A percentile compares a stretch with the other conserved stretches of the same genome.
phyloP scores from a whole-genome alignment of 1,140 invertebrate genomes.

The Penaeus chinensis region DNA sequence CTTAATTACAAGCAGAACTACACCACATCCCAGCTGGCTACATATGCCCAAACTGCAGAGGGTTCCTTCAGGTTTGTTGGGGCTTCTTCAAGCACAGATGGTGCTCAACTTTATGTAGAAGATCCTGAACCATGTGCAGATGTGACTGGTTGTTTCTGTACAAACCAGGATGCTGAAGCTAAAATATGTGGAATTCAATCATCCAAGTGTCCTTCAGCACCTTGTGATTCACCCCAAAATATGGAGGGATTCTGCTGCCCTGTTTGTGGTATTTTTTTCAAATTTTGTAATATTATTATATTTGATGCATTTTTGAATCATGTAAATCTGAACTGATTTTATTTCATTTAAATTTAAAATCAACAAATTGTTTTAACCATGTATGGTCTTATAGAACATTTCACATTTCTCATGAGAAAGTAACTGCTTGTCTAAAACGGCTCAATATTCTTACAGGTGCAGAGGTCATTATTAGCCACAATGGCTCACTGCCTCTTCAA shows the following conservation, averaged over 20 bases:
- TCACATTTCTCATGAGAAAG: too few species aligned
- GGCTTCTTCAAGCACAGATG: conserved; percentile 21
- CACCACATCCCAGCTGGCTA: conserved; percentile 40
- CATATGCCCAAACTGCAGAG: conserved; percentile 29
- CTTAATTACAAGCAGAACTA: conserved; percentile 21
- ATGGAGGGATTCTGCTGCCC: conserved; percentile 54
- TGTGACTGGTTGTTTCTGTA: conserved; percentile 47
- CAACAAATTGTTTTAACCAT: too few species aligned
- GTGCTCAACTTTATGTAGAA: conserved; percentile 40
- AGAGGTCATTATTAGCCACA: conserved; percentile 47
- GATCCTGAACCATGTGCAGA: conserved; percentile 36
- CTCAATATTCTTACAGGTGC: conserved; percentile 34
- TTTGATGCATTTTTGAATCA: neutral
- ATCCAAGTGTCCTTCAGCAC: conserved; percentile 28
- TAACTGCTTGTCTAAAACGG: neutral
- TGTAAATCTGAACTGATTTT: neutral
- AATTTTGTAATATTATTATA: too few species aligned
- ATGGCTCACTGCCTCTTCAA: conserved; percentile 26
- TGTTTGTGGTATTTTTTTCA: conserved; percentile 36
- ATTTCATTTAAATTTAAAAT: too few species aligned
- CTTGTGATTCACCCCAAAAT: conserved; percentile 19
- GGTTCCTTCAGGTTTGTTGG: conserved; percentile 35
- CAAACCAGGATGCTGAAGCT: conserved; percentile 10
- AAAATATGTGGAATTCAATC: conserved; percentile 39
- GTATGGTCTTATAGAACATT: too few species aligned